Evolutionary conservation across 2,888 invertebrate species (phyloP), one percentile per base, ranked within the genome.

Genomic region (Idaea biselata): DNA sequence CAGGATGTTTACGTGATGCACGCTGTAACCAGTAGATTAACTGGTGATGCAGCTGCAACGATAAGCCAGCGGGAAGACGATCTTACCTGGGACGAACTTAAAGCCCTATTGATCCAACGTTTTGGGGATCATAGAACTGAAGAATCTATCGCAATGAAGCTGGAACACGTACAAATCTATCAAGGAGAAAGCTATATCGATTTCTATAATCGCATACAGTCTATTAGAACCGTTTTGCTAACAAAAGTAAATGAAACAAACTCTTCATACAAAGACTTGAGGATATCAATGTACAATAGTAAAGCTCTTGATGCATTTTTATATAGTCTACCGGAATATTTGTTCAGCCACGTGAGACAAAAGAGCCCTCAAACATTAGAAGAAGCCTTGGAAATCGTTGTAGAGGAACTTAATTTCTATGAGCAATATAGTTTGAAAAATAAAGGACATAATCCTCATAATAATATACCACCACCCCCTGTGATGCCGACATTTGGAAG

Each of bases 81-180:
- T n/a, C n/a, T 14, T 8, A 59, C 62, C 17, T 70, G 64, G 65
- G 33, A 33, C 1, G 8, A 33, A 33, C 14, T 33, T 11, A 33
- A 33, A 33, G 33, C 8, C 33, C 33, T 32, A 31, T 2, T 61
- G 60, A 5, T 63, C 66, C 65, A 67, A 31, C 67, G 66, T 58
- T 70, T 70, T 54, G 69, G 69, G 6, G 66, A 68, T 31, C 69
- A 69, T 0, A 16, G 68, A 14, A 61, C 59, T 6, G 69, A 71
- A 55, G 58, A 61, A 8, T 68, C 65, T 33, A 60, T 68, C 3
- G 60, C 63, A 6, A 67, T 66, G 4, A 59, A 71, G 61, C 55
- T 69, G 58, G 66, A 69, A 33, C 59, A 55, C 0, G 16, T 63
- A 0, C 60, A 62, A 58, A 67, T 68, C 6, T 63, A 53, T 53